phyloP scores from a whole-genome alignment of 2,797 vertebrate genomes.

The Limnodromus scolopaceus region DNA sequence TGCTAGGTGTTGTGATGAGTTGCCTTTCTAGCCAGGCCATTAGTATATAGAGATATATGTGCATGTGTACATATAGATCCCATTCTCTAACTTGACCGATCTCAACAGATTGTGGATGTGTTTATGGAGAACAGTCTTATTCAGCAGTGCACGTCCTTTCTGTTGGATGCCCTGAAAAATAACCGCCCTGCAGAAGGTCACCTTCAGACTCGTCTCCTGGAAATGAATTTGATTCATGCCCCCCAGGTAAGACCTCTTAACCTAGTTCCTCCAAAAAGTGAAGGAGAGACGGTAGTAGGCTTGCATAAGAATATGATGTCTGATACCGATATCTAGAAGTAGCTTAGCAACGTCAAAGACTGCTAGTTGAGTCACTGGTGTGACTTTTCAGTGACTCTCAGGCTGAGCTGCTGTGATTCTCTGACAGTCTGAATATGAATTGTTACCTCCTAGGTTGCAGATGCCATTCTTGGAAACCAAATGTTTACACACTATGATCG shows the following conservation, averaged over 20 bases:
- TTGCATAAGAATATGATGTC: background rate
- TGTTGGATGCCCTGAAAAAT: slow-evolving; percentile 91
- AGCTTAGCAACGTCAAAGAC: background rate
- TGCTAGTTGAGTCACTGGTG: background rate
- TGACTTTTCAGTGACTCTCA: background rate
- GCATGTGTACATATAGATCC: background rate
- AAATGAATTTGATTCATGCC: slow-evolving; percentile 95
- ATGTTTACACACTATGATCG: slow-evolving; percentile 95
- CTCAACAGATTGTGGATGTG: slow-evolving; percentile 89
- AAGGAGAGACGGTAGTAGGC: background rate
- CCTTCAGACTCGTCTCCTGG: slow-evolving; percentile 91
- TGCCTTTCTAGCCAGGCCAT: background rate
- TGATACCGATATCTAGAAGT: background rate
- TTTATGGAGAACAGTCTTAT: slow-evolving; percentile 95
- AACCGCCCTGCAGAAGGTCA: slow-evolving; percentile 89
- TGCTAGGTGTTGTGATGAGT: background rate
- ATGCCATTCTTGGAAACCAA: slow-evolving; percentile 93
- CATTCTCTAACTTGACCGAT: background rate
- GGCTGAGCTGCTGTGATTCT: background rate
- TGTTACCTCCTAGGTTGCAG: slow-evolving; percentile 84
- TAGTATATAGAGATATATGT: background rate
- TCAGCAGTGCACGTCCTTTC: slow-evolving; percentile 94
- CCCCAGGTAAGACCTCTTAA: slow-evolving; percentile 82
- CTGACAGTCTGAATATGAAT: background rate
- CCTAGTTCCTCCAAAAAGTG: background rate